A percentile compares a stretch with the other conserved stretches of the same genome.
These are phyloP conservation scores for Atopsyche davidsoni DNA, from an alignment of 1,140 invertebrate genomes.

Conservation along the genomic window DNA sequence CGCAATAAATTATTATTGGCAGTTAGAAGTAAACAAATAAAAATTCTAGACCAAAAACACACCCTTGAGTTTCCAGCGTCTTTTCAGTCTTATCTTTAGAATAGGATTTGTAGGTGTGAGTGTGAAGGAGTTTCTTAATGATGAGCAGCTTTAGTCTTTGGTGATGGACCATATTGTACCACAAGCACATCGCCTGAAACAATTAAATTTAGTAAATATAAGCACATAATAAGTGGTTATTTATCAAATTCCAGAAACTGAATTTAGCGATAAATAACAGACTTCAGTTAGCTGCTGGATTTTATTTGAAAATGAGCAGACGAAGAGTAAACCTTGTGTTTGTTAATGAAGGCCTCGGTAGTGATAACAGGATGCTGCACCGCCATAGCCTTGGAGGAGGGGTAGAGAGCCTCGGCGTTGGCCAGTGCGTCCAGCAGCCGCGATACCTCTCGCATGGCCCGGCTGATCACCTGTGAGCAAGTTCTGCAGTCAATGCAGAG, in stretches of 20 bases:
- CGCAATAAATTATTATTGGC: too few species aligned
- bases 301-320: too few species aligned
- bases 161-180: conserved; percentile 84
- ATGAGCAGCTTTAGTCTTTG: conserved; percentile 74
- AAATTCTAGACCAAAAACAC: too few species aligned
- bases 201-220: conserved; percentile 22
- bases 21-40: too few species aligned
- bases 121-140: conserved; percentile 63
- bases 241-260: too few species aligned
- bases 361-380: conserved; percentile 60
- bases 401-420: conserved; percentile 73
- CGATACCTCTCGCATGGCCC: conserved; percentile 68
- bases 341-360: conserved; percentile 34
- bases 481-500: conserved; percentile 62
- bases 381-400: conserved; percentile 73
- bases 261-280: too few species aligned
- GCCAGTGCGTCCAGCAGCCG: conserved; percentile 66
- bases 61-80: not conserved
- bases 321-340: conserved; percentile 35
- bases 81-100: conserved; percentile 13
- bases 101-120: conserved; percentile 15
- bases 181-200: conserved; percentile 70
- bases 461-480: conserved; percentile 62
- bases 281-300: too few species aligned
- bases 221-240: too few species aligned